phyloP scores from a whole-genome alignment of 2,113 vertebrate species.

The Solenodon paradoxus region DNA sequence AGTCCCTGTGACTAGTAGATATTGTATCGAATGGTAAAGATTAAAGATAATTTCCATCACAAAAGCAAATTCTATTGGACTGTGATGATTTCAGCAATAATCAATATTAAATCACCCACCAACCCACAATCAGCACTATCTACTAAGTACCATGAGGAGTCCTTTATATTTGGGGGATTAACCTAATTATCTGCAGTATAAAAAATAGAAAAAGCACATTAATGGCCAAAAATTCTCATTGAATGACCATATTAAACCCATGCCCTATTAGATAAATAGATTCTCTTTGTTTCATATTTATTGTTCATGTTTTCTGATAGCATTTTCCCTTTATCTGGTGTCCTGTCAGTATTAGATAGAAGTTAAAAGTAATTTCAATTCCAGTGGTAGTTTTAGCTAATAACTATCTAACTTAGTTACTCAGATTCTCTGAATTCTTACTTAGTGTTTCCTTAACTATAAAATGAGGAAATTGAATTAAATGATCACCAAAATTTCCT shows the following conservation, averaged over 20 bases:
- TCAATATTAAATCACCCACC: background rate
- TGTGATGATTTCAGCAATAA: background rate
- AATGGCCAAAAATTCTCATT: slow-evolving; percentile 1
- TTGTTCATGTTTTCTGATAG: background rate
- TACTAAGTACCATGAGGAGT: background rate
- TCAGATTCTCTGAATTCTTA: slow-evolving; percentile 23
- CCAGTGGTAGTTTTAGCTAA: background rate
- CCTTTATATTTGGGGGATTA: background rate
- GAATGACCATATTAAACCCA: background rate
- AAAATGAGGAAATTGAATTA: slow-evolving; percentile 24
- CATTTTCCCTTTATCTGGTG: background rate
- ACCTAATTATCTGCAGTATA: background rate
- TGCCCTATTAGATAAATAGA: background rate
- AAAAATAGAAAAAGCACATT: background rate
- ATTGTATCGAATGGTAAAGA: background rate
- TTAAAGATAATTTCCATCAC: slow-evolving; percentile 5
- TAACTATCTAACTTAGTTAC: slow-evolving; percentile 16
- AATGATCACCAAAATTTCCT: slow-evolving; percentile 37
- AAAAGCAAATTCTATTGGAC: background rate
- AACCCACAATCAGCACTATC: background rate
- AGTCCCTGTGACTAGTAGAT: background rate
- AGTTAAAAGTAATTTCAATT: slow-evolving; percentile 14
- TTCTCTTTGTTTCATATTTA: slow-evolving; percentile 18
- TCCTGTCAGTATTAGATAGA: background rate
- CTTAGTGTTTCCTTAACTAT: slow-evolving; percentile 11